These are phyloP conservation scores for Centruroides vittatus DNA, from an alignment of 1,140 invertebrate species.

Conservation along the genomic window DNA sequence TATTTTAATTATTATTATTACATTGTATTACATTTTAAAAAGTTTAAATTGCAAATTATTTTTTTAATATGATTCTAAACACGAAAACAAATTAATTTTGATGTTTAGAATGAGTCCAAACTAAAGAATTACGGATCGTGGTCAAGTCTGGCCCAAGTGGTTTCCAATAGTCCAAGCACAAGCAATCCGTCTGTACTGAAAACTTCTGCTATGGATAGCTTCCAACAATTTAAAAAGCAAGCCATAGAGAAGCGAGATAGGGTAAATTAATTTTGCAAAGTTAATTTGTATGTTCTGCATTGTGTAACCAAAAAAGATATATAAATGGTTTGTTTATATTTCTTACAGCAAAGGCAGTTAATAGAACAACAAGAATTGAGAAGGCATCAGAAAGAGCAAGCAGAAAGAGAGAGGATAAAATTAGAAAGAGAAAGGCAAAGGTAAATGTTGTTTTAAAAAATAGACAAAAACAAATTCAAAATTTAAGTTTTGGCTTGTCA, in stretches of 20 bases:
- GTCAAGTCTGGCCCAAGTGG: slow-evolving; percentile 57
- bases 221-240: slow-evolving; percentile 80
- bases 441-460: neutral
- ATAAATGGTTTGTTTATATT: neutral
- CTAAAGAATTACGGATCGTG: slow-evolving; percentile 77
- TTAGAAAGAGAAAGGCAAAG: slow-evolving; percentile 59
- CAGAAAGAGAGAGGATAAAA: slow-evolving; percentile 58
- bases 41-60: too few species aligned
- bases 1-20: too few species aligned
- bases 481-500: too few species aligned
- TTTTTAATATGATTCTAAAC: too few species aligned
- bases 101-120: slow-evolving; percentile 19
- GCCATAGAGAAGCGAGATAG: slow-evolving; percentile 87
- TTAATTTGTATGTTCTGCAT: neutral
- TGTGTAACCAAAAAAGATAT: too few species aligned
- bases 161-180: slow-evolving; percentile 23
- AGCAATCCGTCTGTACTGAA: slow-evolving; percentile 13
- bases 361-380: slow-evolving; percentile 66
- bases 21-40: too few species aligned
- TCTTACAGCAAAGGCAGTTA: slow-evolving; percentile 52
- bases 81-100: too few species aligned
- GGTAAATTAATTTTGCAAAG: slow-evolving; percentile 28
- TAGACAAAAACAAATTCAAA: too few species aligned
- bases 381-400: slow-evolving; percentile 62
- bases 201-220: slow-evolving; percentile 37